Evolutionary conservation across 2,113 vertebrate genomes (phyloP).

Genomic region (Caretta caretta): DNA sequence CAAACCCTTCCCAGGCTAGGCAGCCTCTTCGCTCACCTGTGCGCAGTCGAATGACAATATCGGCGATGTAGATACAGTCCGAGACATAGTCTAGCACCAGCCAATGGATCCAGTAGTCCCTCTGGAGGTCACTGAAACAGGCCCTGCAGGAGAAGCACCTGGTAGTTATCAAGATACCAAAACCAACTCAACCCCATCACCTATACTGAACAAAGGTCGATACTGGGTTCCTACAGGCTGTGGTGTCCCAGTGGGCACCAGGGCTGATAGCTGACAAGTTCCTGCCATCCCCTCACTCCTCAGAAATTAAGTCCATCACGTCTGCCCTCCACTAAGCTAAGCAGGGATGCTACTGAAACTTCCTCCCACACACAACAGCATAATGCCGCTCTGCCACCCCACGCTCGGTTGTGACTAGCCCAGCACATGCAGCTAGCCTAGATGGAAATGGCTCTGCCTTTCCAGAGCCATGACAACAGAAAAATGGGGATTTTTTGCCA

Average conservation of each 20-base stretch:
- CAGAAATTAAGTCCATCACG: background rate
- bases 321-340: background rate
- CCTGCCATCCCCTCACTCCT: background rate
- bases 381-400: background rate
- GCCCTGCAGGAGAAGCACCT: conserved; percentile 80
- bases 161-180: background rate
- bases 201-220: background rate
- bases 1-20: background rate
- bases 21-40: conserved; percentile 83
- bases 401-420: background rate
- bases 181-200: background rate
- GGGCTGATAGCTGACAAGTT: background rate
- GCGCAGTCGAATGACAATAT: conserved; percentile 86
- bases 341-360: rapidly evolving
- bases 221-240: background rate
- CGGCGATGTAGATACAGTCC: conserved; percentile 87
- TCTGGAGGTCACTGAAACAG: conserved; percentile 91
- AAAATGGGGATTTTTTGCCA: background rate
- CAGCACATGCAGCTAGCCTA: background rate
- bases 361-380: background rate
- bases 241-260: background rate
- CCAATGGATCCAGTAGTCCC: conserved; percentile 86
- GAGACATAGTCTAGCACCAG: conserved; percentile 92
- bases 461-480: background rate
- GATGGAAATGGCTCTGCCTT: rapidly evolving